A percentile compares a stretch with the other conserved stretches of the same genome.
Conservation (phyloP, 2,888 invertebrate species). For the Melieria crassipennis region DNA sequence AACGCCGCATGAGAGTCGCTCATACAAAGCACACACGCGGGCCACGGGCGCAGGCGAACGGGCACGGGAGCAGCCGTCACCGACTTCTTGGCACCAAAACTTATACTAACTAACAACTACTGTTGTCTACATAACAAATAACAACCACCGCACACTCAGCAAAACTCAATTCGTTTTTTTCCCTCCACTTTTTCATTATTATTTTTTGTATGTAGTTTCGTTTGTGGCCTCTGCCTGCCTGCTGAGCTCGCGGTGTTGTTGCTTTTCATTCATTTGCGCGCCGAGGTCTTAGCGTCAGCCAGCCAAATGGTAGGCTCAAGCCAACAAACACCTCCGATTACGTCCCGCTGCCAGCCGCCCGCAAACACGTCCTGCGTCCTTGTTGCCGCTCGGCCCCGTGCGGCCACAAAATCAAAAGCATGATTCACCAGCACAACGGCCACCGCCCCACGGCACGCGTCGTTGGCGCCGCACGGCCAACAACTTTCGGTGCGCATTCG, state of each 20-base stretch:
- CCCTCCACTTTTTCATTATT: too few relatives aligned
- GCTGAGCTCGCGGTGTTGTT: background rate
- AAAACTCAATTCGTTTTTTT: conserved; percentile 15
- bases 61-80: conserved; percentile 7
- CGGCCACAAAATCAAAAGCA: background rate
- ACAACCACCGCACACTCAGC: conserved; percentile 28
- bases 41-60: too few relatives aligned
- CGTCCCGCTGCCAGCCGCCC: too few relatives aligned
- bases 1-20: too few relatives aligned
- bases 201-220: too few relatives aligned
- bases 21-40: too few relatives aligned
- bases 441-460: background rate
- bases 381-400: too few relatives aligned
- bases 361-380: too few relatives aligned
- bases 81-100: conserved; percentile 41
- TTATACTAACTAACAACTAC: conserved; percentile 11
- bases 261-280: conserved; percentile 25
- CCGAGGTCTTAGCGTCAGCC: background rate
- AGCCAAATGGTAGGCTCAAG: background rate
- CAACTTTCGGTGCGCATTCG: background rate
- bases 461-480: too few relatives aligned
- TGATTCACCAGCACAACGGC: conserved; percentile 20
- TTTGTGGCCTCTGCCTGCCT: too few relatives aligned
- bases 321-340: background rate
- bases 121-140: conserved; percentile 12